Conservation (phyloP, 2,888 invertebrate species). For the Amaurobius ferox region DNA sequence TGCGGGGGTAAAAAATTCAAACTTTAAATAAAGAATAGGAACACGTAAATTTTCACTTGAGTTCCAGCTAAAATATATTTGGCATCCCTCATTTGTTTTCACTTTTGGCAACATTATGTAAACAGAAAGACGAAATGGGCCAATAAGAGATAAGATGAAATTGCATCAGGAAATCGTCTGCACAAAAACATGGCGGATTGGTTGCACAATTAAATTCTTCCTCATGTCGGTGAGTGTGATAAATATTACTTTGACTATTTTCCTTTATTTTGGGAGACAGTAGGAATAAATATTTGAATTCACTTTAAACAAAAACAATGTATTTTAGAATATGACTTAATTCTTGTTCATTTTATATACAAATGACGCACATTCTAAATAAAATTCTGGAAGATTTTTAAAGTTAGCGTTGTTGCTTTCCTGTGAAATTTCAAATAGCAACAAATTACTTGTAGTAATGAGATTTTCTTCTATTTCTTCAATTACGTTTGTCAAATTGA, state of each 20-base stretch:
- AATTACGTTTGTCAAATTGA: too few species aligned
- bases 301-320: not conserved
- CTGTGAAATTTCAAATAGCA: too few species aligned
- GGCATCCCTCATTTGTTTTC: not conserved
- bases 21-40: not conserved
- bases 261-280: conserved; percentile 1
- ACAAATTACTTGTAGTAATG: too few species aligned
- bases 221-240: not conserved
- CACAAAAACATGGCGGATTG: not conserved
- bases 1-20: not conserved
- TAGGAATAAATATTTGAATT: not conserved
- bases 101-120: not conserved
- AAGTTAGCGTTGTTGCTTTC: too few species aligned
- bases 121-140: not conserved
- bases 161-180: not conserved
- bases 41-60: not conserved
- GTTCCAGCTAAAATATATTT: not conserved
- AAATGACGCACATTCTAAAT: too few species aligned
- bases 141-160: not conserved
- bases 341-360: too few species aligned
- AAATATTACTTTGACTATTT: not conserved
- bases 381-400: too few species aligned
- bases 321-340: too few species aligned
- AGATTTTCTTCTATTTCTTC: too few species aligned
- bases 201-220: not conserved